Base-by-base conservation (phyloP, 2,113 vertebrate species). In the Phodopus roborovskii region DNA sequence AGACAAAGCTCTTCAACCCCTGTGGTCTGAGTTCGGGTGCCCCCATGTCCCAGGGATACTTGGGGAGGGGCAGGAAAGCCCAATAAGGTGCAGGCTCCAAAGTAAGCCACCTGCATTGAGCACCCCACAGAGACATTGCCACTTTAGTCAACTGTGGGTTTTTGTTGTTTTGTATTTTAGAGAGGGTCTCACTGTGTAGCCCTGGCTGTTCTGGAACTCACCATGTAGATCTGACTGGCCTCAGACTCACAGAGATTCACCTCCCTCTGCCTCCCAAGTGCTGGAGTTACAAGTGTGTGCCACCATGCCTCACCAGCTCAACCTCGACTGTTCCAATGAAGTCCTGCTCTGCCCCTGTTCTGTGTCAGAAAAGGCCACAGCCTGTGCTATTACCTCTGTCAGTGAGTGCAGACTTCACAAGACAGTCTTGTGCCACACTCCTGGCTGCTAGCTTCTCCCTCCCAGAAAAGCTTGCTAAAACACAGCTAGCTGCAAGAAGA, bases 371-470 rank as follows among this genome's bases (percentile, higher is more conserved):
- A 3, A 8, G 2, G 28, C 53, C 1, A 2, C 1, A 36, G 36
- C 90, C 77, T 7, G 20, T 36, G 0, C 5, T 58, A 45, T 36
- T 1, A 1, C 3, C 42, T 82, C 71, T 30, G 50, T n/a, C 42
- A 8, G 0, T 77, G 45, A 30, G 74, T 30, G 64, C 64, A 0
- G 24, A 15, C 13, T 28, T 20, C 42, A 56, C 2, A 3, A 1
- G 30, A 50, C 42, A 3, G 3, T 62, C 4, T 30, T 33, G 42
- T 3, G 11, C 42, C 81, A n/a, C 36, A 22, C 30, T 0, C 11
- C 7, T 2, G 20, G 11, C 15, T 16, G 79, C 1, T 19, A 22
- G 48, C 4, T n/a, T 20, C 19, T n/a, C 22, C 17, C 45, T 15
- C 5, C 45, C 45, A 3, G 26, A 0, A n/a, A 45, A 50, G 22